Evolutionary conservation across 2,888 invertebrate genomes (phyloP).

Genomic region (Pandemis corylana): DNA sequence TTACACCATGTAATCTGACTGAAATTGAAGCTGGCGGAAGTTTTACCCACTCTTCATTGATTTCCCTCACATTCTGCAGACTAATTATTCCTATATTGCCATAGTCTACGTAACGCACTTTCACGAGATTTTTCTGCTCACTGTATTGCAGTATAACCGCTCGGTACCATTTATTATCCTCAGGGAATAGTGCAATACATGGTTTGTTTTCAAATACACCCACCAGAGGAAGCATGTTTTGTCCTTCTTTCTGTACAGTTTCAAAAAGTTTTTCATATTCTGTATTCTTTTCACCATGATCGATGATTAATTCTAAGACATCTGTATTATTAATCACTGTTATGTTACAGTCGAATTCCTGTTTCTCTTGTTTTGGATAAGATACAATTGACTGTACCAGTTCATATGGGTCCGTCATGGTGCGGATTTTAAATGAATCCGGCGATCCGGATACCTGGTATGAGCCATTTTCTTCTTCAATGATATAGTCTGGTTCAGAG

Average conservation of each 20-base stretch:
- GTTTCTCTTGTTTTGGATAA: constrained; percentile 12
- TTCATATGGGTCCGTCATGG: not conserved
- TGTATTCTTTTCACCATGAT: constrained; percentile 11
- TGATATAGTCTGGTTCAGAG: constrained; percentile 42
- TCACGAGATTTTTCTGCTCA: constrained; percentile 60
- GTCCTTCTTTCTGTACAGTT: constrained; percentile 12
- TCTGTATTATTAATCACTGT: constrained; percentile 26
- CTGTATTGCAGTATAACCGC: constrained; percentile 78
- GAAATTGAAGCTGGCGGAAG: constrained; percentile 17
- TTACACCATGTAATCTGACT: constrained; percentile 24
- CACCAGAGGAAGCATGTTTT: constrained; percentile 48
- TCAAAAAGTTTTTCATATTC: constrained; percentile 23
- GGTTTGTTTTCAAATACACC: constrained; percentile 62
- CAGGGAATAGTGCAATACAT: constrained; percentile 82
- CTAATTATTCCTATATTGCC: constrained; percentile 82
- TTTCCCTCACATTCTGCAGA: constrained; percentile 52
- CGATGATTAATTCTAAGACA: constrained; percentile 19
- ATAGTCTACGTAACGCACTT: constrained; percentile 87
- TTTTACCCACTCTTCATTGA: constrained; percentile 24
- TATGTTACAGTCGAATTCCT: constrained; percentile 28
- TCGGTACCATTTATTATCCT: constrained; percentile 86
- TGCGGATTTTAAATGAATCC: constrained; percentile 51
- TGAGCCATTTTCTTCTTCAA: constrained; percentile 43
- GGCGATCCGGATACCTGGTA: constrained; percentile 50
- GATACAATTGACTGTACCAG: not conserved